These are phyloP conservation scores for Notodonta dromedarius DNA, from an alignment of 2,888 invertebrate species.

Conservation along the genomic window DNA sequence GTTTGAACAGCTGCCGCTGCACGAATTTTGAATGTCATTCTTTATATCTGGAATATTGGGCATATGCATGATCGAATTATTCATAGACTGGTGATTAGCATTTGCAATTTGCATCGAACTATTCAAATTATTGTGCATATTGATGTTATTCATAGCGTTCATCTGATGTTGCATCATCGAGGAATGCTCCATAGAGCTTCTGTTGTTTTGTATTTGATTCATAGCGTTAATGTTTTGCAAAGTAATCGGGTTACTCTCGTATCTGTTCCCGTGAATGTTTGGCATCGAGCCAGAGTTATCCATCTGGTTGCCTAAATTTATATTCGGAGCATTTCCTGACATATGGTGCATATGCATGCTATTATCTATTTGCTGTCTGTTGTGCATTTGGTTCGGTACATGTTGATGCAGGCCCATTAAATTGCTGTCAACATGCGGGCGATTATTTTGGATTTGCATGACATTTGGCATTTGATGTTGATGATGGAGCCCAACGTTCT, in stretches of 20 bases:
- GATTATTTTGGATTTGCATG: constrained; percentile 77
- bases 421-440: constrained; percentile 69
- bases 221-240: constrained; percentile 74
- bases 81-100: constrained; percentile 69
- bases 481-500: constrained; percentile 70
- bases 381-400: constrained; percentile 75
- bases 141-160: constrained; percentile 71
- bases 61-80: constrained; percentile 71
- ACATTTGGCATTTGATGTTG: constrained; percentile 77
- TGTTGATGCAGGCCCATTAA: constrained; percentile 77
- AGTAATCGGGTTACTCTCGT: constrained; percentile 68
- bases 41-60: constrained; percentile 79
- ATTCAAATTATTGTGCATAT: constrained; percentile 70
- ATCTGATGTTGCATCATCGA: constrained; percentile 78
- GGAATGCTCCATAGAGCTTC: constrained; percentile 72
- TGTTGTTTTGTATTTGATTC: constrained; percentile 74
- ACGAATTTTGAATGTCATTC: constrained; percentile 76
- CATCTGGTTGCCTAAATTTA: constrained; percentile 68
- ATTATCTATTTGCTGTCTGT: constrained; percentile 72
- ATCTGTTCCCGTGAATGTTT: constrained; percentile 71
- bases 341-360: constrained; percentile 78
- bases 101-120: constrained; percentile 73
- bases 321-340: constrained; percentile 61
- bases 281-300: constrained; percentile 65
- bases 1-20: constrained; percentile 74